Percentiles rank a stretch among this genome's conserved stretches.
Evolutionary conservation across 2,888 invertebrate genomes (phyloP).

Genomic region (Nephrotoma guestfalica): DNA sequence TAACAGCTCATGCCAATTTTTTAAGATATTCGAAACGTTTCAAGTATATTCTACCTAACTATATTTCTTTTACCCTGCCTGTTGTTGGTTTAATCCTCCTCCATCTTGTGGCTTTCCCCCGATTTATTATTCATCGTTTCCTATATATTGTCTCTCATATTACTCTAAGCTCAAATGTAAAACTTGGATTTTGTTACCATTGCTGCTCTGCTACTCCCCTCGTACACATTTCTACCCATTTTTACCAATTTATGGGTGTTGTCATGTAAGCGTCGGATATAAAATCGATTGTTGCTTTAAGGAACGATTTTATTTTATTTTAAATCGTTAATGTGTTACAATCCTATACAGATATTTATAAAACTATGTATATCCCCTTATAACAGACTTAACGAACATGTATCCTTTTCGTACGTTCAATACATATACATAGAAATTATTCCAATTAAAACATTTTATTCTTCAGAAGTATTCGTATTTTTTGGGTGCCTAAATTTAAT

Average conservation of each 20-base stretch:
- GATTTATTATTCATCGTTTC: background rate
- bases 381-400: background rate
- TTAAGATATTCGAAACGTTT: too few species aligned
- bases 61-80: too few species aligned
- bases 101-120: background rate
- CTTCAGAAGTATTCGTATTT: background rate
- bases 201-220: too few species aligned
- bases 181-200: background rate
- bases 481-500: background rate
- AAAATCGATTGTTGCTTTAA: background rate
- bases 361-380: background rate
- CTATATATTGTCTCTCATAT: background rate
- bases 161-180: background rate
- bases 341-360: background rate
- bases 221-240: background rate
- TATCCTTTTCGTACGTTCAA: background rate
- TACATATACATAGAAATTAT: background rate
- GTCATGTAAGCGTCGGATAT: background rate
- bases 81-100: background rate
- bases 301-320: background rate
- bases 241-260: background rate
- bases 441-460: background rate
- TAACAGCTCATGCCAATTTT: too few species aligned
- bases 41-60: too few species aligned
- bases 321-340: background rate